phyloP scores from a whole-genome alignment of 2,888 invertebrate genomes.

The Saturnia japonica region DNA sequence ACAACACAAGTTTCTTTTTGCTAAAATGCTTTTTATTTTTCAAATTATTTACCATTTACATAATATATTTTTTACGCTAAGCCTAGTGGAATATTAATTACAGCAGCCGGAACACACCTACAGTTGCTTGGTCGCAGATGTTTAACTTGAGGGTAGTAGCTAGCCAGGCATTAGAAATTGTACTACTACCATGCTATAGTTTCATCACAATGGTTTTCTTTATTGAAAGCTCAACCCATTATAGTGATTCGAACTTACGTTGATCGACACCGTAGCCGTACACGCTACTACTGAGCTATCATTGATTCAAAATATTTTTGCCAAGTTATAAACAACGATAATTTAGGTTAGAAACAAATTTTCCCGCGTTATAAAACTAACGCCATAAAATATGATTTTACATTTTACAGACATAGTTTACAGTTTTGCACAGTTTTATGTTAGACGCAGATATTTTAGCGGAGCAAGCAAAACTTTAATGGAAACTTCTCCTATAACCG shows the following conservation, averaged over 20 bases:
- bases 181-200: too few species aligned
- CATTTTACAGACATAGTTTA: not conserved
- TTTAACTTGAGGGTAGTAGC: too few species aligned
- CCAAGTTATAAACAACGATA: not conserved
- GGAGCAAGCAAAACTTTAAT: not conserved
- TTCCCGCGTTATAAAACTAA: not conserved
- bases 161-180: too few species aligned
- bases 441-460: slow-evolving; percentile 10
- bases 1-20: not conserved
- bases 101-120: too few species aligned
- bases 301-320: not conserved
- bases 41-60: not conserved
- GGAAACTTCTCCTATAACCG: not conserved
- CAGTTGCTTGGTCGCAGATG: too few species aligned
- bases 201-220: too few species aligned
- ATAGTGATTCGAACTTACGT: too few species aligned
- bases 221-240: too few species aligned
- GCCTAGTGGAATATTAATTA: too few species aligned
- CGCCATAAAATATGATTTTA: not conserved
- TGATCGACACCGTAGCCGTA: too few species aligned
- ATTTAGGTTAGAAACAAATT: not conserved
- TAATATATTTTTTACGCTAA: too few species aligned
- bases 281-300: too few species aligned
- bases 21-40: not conserved
- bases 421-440: not conserved